Percentiles rank a stretch among this genome's conserved stretches.
phyloP scores from a whole-genome alignment of 1,140 invertebrate genomes.

The Lerema accius region DNA sequence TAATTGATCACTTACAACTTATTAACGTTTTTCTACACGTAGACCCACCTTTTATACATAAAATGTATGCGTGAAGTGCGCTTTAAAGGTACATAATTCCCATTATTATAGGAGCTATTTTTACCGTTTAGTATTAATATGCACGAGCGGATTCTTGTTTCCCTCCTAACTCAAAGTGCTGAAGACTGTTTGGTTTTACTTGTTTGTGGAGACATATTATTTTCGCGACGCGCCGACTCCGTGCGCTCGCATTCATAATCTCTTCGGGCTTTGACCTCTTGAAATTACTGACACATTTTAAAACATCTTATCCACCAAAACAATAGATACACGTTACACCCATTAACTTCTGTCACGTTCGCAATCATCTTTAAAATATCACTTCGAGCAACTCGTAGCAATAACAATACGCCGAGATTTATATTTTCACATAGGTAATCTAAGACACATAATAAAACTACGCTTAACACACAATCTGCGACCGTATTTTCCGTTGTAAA shows the following conservation, averaged over 20 bases:
- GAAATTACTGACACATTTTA: conserved; percentile 68
- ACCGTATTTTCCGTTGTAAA: conserved; percentile 77
- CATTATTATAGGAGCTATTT: conserved; percentile 35
- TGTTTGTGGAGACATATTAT: conserved; percentile 76
- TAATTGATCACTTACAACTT: conserved; percentile 25
- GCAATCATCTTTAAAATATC: conserved; percentile 47
- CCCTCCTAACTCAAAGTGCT: conserved; percentile 51
- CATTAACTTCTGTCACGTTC: conserved; percentile 47
- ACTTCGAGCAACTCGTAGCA: conserved; percentile 34
- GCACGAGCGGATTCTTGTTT: conserved; percentile 53
- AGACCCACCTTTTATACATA: not conserved
- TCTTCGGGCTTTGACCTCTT: conserved; percentile 63
- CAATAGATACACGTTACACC: conserved; percentile 9
- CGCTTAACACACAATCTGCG: conserved; percentile 63
- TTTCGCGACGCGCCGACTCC: conserved; percentile 62
- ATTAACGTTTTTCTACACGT: conserved; percentile 14
- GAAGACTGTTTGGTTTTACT: conserved; percentile 58
- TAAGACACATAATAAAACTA: conserved; percentile 67
- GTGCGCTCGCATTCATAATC: conserved; percentile 77
- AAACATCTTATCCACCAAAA: conserved; percentile 30
- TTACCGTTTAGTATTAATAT: conserved; percentile 47
- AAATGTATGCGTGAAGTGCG: conserved; percentile 20
- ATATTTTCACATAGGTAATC: conserved; percentile 66
- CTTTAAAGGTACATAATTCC: conserved; percentile 49
- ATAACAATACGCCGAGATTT: conserved; percentile 46